Conservation (phyloP, 2,113 vertebrate species). For the Tenrec ecaudatus region DNA sequence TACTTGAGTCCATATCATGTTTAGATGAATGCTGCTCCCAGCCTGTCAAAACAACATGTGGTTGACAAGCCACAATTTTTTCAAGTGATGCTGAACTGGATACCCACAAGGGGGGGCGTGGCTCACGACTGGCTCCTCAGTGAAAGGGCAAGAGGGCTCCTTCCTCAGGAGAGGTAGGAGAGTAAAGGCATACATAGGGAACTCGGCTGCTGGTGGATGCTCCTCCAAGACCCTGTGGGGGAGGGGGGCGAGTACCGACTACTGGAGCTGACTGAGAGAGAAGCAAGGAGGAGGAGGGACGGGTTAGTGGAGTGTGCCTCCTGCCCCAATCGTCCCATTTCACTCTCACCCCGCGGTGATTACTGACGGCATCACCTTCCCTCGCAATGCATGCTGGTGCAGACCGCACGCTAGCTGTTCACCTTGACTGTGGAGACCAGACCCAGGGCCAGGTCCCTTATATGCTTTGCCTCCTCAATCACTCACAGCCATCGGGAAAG, state of each 20-base stretch:
- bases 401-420: accelerated
- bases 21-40: not conserved
- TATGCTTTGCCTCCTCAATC: accelerated
- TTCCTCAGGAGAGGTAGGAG: too few species aligned
- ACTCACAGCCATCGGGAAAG: accelerated
- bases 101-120: not conserved
- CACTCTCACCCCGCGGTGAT: accelerated
- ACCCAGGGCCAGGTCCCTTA: accelerated
- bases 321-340: accelerated
- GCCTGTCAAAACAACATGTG: not conserved
- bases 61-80: not conserved
- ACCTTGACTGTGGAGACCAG: not conserved
- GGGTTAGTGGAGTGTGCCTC: not conserved
- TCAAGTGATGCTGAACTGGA: not conserved
- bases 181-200: not conserved
- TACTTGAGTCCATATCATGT: not conserved
- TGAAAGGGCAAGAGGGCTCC: accelerated
- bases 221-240: accelerated
- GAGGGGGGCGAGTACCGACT: not conserved
- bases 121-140: accelerated
- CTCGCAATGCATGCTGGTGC: accelerated
- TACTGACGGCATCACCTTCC: accelerated
- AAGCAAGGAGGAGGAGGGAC: accelerated
- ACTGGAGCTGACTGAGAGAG: not conserved
- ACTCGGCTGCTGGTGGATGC: not conserved